phyloP scores from a whole-genome alignment of 2,888 invertebrate species.

The Ectemnius cavifrons region DNA sequence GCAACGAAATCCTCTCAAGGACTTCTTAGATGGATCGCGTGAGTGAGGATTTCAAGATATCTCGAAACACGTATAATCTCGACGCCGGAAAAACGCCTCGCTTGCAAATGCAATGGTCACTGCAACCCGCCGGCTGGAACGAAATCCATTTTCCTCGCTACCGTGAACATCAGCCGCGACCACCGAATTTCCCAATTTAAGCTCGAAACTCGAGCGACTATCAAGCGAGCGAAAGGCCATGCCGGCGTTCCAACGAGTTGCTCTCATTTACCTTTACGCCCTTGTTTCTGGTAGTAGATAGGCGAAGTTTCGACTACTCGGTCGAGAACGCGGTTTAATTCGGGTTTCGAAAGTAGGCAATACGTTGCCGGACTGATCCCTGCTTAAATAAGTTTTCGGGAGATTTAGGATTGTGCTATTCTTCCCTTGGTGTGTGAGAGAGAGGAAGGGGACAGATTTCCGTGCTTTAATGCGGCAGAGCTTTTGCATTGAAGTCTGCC shows the following conservation, averaged over 20 bases:
- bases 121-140: too few relatives aligned
- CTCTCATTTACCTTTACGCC: too few relatives aligned
- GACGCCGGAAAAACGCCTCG: neutral
- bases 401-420: constrained; percentile 1
- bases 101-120: too few relatives aligned
- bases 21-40: neutral
- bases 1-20: constrained; percentile 9
- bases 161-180: too few relatives aligned
- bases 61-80: neutral
- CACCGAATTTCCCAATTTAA: too few relatives aligned
- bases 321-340: neutral
- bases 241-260: too few relatives aligned
- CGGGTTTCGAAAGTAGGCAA: neutral
- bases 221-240: too few relatives aligned
- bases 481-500: neutral
- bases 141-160: too few relatives aligned
- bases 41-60: neutral
- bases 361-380: constrained; percentile 8
- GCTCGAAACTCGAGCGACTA: too few relatives aligned
- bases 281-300: too few relatives aligned
- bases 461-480: neutral
- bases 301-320: too few relatives aligned
- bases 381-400: constrained; percentile 6
- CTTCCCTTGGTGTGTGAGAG: neutral
- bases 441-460: neutral